Conservation (phyloP, 2,888 invertebrate genomes). For the Neocrepidodera transversa region DNA sequence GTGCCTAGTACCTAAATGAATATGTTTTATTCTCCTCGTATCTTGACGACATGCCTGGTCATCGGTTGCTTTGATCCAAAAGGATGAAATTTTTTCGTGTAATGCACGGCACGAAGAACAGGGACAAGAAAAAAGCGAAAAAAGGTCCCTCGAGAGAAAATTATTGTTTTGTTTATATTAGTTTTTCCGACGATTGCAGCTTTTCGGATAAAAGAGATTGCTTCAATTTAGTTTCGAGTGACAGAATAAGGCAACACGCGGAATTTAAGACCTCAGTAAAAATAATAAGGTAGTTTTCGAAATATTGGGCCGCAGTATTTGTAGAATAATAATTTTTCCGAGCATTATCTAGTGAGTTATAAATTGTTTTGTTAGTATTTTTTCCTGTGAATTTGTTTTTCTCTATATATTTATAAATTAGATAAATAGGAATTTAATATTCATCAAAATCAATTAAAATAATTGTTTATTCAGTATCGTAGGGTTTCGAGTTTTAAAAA, state of each 20-base stretch:
- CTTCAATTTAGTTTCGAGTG: slow-evolving; percentile 20
- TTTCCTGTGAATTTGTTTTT: no score
- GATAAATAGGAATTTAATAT: no score
- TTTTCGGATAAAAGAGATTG: slow-evolving; percentile 24
- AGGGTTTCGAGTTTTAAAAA: no score
- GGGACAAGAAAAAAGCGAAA: slow-evolving; percentile 3
- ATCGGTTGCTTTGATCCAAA: slow-evolving; percentile 11
- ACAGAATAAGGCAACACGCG: slow-evolving; percentile 18
- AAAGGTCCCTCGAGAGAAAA: slow-evolving; percentile 20
- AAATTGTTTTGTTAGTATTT: no score
- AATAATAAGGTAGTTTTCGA: slow-evolving; percentile 20
- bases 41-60: slow-evolving; percentile 3
- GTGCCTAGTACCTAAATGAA: no score
- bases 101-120: slow-evolving; percentile 6
- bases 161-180: slow-evolving; percentile 29
- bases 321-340: no score
- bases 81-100: slow-evolving; percentile 15
- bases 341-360: no score
- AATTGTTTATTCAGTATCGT: no score
- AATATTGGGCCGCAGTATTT: no score
- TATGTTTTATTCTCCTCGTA: no score
- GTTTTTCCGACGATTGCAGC: slow-evolving; percentile 22
- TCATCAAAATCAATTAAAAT: no score
- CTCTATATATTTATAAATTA: no score
- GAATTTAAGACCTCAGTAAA: slow-evolving; percentile 18